Conservation (phyloP, 2,113 vertebrate species). For the Tringa solitaria region DNA sequence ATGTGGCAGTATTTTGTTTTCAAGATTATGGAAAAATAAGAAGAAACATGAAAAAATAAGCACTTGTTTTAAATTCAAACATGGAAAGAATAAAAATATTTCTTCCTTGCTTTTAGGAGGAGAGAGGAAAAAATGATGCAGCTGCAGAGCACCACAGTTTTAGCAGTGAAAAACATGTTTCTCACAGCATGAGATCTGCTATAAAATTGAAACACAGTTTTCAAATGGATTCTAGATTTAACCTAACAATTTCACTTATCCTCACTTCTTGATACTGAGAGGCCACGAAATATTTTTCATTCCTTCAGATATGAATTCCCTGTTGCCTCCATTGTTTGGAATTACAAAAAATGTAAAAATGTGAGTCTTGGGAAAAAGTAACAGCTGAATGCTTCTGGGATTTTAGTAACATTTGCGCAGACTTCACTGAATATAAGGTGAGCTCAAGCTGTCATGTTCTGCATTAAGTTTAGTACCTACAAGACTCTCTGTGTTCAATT, state of each 20-base stretch:
- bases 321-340: neutral
- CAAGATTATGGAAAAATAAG: neutral
- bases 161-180: neutral
- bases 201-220: neutral
- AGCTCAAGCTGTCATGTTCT: conserved; percentile 28
- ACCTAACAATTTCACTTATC: neutral
- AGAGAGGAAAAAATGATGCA: neutral
- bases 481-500: neutral
- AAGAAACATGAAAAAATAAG: neutral
- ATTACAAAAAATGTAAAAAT: neutral
- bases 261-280: neutral
- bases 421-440: conserved; percentile 39
- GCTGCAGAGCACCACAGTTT: neutral
- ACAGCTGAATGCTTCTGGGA: conserved; percentile 18
- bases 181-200: neutral
- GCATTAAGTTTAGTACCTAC: neutral
- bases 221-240: neutral
- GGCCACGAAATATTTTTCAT: neutral
- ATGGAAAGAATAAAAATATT: neutral
- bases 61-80: neutral
- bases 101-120: neutral
- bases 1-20: neutral
- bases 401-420: conserved; percentile 33
- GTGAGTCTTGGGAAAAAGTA: neutral
- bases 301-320: neutral